Evolutionary conservation across 1,140 invertebrate genomes (phyloP).

Genomic region (Drosophila auraria): DNA sequence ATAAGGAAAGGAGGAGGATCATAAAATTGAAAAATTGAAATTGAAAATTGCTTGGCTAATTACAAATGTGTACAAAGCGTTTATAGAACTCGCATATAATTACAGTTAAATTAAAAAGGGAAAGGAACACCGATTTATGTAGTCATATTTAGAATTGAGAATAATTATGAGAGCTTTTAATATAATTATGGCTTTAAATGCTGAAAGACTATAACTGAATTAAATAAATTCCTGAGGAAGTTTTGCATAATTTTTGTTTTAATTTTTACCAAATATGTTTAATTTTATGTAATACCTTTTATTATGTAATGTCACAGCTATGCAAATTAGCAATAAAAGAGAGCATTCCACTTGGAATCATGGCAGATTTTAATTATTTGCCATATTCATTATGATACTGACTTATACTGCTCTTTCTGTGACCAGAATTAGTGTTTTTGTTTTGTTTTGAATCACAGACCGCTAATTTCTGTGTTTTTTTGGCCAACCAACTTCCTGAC

Average conservation of each 20-base stretch:
- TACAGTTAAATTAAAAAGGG: conserved; percentile 8
- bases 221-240: too few relatives aligned
- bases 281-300: conserved; percentile 16
- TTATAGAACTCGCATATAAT: conserved; percentile 6
- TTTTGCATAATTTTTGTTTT: not conserved
- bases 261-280: not conserved
- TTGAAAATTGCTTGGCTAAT: conserved; percentile 10
- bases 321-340: conserved; percentile 15
- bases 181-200: not conserved
- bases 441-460: conserved; percentile 28
- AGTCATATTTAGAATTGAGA: conserved; percentile 5
- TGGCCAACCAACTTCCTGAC: conserved; percentile 71
- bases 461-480: conserved; percentile 50
- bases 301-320: not conserved
- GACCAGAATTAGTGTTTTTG: conserved; percentile 23
- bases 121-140: not conserved
- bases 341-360: conserved; percentile 51
- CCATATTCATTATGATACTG: conserved; percentile 18
- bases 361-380: conserved; percentile 31
- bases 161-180: not conserved
- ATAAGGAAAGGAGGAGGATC: not conserved
- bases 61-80: not conserved
- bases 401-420: conserved; percentile 39
- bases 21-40: conserved; percentile 11
- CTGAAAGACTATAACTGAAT: not conserved